Base-by-base conservation (phyloP, 1,140 invertebrate species). In the Meloidogyne exigua region DNA sequence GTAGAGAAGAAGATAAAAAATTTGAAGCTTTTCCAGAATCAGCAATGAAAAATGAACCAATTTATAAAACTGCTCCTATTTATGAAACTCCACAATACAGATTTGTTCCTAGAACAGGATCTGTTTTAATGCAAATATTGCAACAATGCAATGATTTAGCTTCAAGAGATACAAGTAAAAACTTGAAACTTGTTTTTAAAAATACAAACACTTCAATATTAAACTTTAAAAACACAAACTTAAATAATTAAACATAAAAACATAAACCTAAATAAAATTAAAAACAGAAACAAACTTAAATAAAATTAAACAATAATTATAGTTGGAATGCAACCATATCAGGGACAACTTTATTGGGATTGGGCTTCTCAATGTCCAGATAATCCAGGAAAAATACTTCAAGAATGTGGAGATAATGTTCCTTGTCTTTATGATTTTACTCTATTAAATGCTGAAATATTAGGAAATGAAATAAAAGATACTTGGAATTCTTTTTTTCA, bases 1-100 rank as follows among this genome's bases (percentile, higher is more conserved):
- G 80, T 23, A 67, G 73, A 49, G 85, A 87, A 66, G 85, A 87
- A 72, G 85, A 87, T 73, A 87, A 87, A 63, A 83, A 85, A 57
- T 87, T 87, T 64, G 85, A 87, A n/a, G 85, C 84, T 2, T 87
- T 87, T 80, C 85, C 85, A 12, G 85, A 87, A 71, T 79, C 84
- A 11, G 42, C 69, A 23, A 83, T 84, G 75, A 82, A 78, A 64
- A 79, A 72, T 65, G 78, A 68, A 23, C 84, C 84, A 11, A 85
- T 87, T 70, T 87, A 84, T 83, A 87, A 87, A 62, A 81, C 86
- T 36, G 75, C 86, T 21, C 67, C 80, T 32, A 76, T 79, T 18
- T 85, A 86, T 63, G 75, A 82, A 63, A 82, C 82, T 74, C 28
- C 70, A 10, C 44, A 75, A 18, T 84, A 84, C 26, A 80, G 81